A percentile compares a stretch with the other conserved stretches of the same genome.
Evolutionary conservation across 2,888 invertebrate species (phyloP).

Genomic region (Seladonia tumulorum): DNA sequence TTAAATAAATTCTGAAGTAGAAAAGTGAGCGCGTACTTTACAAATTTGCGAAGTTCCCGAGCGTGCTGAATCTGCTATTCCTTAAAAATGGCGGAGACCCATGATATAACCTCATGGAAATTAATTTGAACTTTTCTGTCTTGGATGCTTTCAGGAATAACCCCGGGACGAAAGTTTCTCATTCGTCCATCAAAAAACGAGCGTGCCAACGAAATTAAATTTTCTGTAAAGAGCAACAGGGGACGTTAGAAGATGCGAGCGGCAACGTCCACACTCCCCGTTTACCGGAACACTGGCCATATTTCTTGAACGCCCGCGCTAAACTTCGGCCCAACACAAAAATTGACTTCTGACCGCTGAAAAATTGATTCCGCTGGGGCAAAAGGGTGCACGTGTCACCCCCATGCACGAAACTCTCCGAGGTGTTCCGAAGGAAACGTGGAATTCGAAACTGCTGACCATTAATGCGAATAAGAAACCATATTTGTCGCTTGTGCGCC

Average conservation of each 20-base stretch:
- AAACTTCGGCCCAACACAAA: slow-evolving; percentile 14
- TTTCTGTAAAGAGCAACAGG: slow-evolving; percentile 22
- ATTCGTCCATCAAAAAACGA: slow-evolving; percentile 4
- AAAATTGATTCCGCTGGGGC: slow-evolving; percentile 29
- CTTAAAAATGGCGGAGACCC: background rate
- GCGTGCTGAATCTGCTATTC: background rate
- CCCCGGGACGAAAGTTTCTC: slow-evolving; percentile 8
- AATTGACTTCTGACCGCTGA: slow-evolving; percentile 42
- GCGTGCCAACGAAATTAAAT: slow-evolving; percentile 17
- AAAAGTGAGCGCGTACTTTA: background rate
- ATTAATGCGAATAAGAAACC: background rate
- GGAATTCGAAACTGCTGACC: background rate
- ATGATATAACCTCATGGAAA: slow-evolving; percentile 5
- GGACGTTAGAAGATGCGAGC: slow-evolving; percentile 7
- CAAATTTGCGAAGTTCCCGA: background rate
- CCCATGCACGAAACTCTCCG: background rate
- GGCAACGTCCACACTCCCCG: background rate
- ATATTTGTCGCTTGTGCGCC: background rate
- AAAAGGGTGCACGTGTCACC: slow-evolving; percentile 5
- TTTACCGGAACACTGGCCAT: background rate
- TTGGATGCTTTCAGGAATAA: background rate
- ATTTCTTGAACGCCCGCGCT: slow-evolving; percentile 11
- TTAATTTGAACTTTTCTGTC: background rate
- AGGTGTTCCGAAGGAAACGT: background rate
- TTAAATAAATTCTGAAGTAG: background rate